Evolutionary conservation across 2,113 vertebrate genomes (phyloP).

Genomic region (Pygoscelis adeliae): DNA sequence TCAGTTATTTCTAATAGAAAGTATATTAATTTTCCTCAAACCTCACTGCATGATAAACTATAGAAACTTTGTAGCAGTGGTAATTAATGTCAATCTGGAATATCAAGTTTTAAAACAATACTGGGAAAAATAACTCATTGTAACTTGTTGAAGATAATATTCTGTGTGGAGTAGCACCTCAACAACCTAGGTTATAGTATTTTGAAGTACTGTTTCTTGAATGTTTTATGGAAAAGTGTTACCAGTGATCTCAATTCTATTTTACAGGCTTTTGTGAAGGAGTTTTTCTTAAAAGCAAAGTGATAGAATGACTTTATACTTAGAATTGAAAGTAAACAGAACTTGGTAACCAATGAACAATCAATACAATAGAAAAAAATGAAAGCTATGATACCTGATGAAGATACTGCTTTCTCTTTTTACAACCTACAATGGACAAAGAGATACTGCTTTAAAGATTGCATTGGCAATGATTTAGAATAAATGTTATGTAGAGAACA

Average conservation of each 20-base stretch:
- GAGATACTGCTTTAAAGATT: background rate
- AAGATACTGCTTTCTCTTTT: background rate
- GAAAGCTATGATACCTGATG: background rate
- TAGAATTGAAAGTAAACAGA: background rate
- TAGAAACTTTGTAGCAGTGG: background rate
- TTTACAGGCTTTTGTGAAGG: background rate
- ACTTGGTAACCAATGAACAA: background rate
- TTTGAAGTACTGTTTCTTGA: background rate
- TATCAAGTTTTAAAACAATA: background rate
- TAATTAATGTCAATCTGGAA: background rate
- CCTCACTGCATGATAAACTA: background rate
- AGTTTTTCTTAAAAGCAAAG: background rate
- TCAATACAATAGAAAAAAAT: background rate
- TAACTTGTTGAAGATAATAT: background rate
- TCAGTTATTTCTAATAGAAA: background rate
- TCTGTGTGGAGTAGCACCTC: background rate
- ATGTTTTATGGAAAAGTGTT: background rate
- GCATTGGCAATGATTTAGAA: background rate
- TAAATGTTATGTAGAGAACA: background rate
- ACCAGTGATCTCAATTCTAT: background rate
- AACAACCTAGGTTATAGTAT: background rate
- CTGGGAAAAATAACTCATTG: background rate
- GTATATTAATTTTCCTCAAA: background rate
- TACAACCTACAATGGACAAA: background rate
- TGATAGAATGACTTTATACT: background rate